Evolutionary conservation across 2,888 invertebrate genomes (phyloP).

Genomic region (Cremastinae sp.): DNA sequence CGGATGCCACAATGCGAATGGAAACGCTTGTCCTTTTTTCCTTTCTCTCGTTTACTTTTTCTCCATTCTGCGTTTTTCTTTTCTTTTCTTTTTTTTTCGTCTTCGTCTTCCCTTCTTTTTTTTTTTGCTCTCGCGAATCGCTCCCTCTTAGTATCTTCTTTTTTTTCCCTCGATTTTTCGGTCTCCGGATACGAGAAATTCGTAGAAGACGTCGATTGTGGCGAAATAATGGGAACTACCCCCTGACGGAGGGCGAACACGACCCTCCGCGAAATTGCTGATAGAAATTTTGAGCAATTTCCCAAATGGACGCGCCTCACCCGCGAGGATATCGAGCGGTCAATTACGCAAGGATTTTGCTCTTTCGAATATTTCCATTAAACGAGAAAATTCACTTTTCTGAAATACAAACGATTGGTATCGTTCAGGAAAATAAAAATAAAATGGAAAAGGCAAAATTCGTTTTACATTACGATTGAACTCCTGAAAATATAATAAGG

Average conservation of each 20-base stretch:
- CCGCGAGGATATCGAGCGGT: conserved; percentile 70
- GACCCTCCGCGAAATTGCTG: conserved; percentile 70
- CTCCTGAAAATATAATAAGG: too few species aligned
- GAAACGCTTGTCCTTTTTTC: conserved; percentile 71
- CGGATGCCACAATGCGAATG: conserved; percentile 60
- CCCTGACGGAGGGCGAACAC: conserved; percentile 5
- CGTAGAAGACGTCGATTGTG: neutral
- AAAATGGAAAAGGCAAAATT: too few species aligned
- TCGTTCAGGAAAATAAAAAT: too few species aligned
- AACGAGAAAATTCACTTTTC: too few species aligned
- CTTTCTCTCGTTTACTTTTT: too few species aligned
- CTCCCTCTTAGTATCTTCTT: neutral
- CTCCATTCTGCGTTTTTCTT: conserved; percentile 62
- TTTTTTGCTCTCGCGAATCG: neutral
- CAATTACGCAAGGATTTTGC: conserved; percentile 70
- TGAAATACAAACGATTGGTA: too few species aligned
- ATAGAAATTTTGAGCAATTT: conserved; percentile 79
- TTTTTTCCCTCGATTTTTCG: neutral
- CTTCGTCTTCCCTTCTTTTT: conserved; percentile 32
- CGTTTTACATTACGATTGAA: too few species aligned
- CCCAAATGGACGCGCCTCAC: conserved; percentile 71
- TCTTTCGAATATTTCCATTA: neutral
- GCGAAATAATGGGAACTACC: conserved; percentile 36
- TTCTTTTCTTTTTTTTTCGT: neutral
- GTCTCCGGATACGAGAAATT: neutral